Evolutionary conservation across 2,113 vertebrate species (phyloP).

Genomic region (Paralichthys olivaceus): DNA sequence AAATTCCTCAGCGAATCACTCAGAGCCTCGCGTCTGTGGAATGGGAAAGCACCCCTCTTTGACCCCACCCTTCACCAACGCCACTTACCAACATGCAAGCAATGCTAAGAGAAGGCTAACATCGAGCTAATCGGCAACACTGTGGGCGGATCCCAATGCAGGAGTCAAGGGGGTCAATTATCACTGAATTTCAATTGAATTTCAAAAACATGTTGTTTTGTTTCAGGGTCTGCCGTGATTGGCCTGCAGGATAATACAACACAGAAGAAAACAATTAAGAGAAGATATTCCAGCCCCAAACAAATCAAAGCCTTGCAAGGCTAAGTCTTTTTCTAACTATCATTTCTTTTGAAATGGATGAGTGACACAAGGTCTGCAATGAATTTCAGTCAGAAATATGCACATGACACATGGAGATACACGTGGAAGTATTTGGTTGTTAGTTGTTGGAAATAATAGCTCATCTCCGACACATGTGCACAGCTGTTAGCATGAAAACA

Average conservation of each 20-base stretch:
- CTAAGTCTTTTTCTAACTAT: background rate
- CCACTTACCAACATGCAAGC: conserved; percentile 13
- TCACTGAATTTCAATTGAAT: no score
- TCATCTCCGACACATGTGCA: no score
- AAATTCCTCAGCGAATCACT: conserved; percentile 77
- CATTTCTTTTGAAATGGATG: background rate
- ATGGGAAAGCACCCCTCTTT: conserved; percentile 45
- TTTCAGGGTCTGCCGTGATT: background rate
- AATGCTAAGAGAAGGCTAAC: conserved; percentile 1
- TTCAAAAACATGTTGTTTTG: background rate
- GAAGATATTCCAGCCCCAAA: background rate
- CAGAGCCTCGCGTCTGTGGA: conserved; percentile 39
- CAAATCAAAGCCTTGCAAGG: background rate
- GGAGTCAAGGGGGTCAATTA: background rate
- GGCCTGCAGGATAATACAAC: conserved; percentile 2
- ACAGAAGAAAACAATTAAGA: background rate
- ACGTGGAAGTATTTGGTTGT: background rate
- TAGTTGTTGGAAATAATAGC: no score
- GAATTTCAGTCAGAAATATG: background rate
- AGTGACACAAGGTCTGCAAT: background rate
- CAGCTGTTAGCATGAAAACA: no score
- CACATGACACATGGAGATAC: background rate
- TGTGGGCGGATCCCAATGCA: background rate
- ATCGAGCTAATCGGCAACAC: conserved; percentile 2
- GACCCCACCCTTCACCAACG: conserved; percentile 46